These are phyloP conservation scores for Prunella himalayana DNA, from an alignment of 2,113 vertebrate species.

Conservation along the genomic window DNA sequence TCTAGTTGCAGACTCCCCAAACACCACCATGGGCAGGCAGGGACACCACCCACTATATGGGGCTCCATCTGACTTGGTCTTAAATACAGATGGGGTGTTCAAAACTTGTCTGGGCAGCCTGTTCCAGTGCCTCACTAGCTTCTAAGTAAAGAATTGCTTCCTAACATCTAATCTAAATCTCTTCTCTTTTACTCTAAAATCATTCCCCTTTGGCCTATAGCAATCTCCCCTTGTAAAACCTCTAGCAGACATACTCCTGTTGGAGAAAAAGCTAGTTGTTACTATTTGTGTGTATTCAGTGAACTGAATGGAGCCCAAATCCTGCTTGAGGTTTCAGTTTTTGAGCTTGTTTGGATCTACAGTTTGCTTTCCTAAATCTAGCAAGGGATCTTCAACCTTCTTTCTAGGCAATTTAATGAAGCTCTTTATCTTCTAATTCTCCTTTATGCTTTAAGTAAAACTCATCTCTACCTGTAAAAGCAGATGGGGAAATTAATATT, in stretches of 20 bases:
- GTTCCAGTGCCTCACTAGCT: background rate
- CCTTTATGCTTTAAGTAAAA: background rate
- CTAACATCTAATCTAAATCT: background rate
- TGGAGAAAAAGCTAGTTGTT: background rate
- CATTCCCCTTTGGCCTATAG: background rate
- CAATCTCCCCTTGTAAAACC: background rate
- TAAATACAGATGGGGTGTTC: background rate
- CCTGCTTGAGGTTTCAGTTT: background rate
- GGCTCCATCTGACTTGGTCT: fast-evolving
- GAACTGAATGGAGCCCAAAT: background rate
- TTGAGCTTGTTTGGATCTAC: background rate
- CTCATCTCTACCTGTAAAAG: background rate
- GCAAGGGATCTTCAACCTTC: background rate
- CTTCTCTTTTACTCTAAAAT: background rate
- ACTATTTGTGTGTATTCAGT: background rate
- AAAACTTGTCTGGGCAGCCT: background rate
- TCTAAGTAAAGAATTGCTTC: background rate
- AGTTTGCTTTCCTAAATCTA: background rate
- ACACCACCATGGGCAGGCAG: background rate
- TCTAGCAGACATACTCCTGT: background rate
- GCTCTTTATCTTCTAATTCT: background rate
- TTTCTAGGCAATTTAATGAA: background rate
- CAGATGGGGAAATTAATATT: background rate
- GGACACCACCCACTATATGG: fast-evolving
- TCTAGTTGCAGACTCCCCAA: too few relatives aligned